Percentiles rank a stretch among this genome's conserved stretches.
Conservation (phyloP, 1,140 invertebrate species). For the Drosophila sp. region DNA sequence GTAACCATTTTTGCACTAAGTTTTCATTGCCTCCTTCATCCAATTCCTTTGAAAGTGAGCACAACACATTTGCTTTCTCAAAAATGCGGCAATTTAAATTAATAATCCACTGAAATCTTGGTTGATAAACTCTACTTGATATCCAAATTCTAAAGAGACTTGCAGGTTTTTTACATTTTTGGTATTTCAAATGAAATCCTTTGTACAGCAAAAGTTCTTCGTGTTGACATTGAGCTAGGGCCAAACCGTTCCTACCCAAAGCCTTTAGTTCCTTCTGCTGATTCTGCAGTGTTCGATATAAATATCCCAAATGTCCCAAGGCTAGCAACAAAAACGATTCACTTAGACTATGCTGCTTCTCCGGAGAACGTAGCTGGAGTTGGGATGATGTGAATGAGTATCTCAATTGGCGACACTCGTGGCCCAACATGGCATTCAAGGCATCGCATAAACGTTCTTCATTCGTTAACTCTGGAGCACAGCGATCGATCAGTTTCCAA, state of each 20-base stretch:
- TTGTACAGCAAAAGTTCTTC: constrained; percentile 24
- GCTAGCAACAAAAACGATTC: constrained; percentile 51
- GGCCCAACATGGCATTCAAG: constrained; percentile 42
- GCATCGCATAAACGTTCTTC: constrained; percentile 30
- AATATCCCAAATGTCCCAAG: constrained; percentile 43
- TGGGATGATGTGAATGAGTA: constrained; percentile 13
- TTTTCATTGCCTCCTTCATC: background rate
- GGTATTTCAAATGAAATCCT: constrained; percentile 7
- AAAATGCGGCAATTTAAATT: constrained; percentile 11
- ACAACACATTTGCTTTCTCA: background rate
- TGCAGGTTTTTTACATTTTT: background rate
- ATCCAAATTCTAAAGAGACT: constrained; percentile 25
- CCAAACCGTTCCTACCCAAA: constrained; percentile 7
- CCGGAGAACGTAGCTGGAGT: constrained; percentile 43
- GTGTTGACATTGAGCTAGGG: constrained; percentile 14
- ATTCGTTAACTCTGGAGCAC: background rate
- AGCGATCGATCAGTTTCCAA: constrained; percentile 13
- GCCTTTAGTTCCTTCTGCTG: constrained; percentile 13
- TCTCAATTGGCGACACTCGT: constrained; percentile 43
- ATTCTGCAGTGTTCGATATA: constrained; percentile 27
- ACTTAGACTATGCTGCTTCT: constrained; percentile 46
- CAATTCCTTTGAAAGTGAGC: constrained; percentile 29
- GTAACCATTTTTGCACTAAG: constrained; percentile 38
- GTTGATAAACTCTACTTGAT: background rate
- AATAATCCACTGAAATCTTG: constrained; percentile 35